phyloP scores from a whole-genome alignment of 2,113 vertebrate genomes.

The Megaceryle torquata region DNA sequence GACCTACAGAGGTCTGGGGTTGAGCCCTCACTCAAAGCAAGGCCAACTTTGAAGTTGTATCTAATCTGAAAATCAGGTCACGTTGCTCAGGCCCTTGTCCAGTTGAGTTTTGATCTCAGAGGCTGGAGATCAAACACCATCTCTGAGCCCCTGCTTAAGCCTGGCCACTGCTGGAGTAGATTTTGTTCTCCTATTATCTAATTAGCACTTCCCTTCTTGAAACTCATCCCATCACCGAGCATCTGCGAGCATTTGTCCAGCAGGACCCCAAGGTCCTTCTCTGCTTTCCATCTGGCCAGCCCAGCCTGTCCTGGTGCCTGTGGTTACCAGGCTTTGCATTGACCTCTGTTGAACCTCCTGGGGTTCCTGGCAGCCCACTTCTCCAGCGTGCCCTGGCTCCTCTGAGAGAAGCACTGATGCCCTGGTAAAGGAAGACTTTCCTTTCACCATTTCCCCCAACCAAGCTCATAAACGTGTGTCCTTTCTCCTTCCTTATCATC shows the following conservation, averaged over 20 bases:
- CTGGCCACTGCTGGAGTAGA: too few relatives aligned
- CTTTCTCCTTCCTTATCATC: neutral
- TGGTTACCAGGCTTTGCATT: too few relatives aligned
- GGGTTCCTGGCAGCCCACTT: neutral
- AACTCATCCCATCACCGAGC: neutral
- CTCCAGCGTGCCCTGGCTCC: accelerated
- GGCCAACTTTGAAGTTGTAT: neutral
- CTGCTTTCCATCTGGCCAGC: neutral
- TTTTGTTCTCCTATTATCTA: neutral
- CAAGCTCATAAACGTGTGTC: accelerated
- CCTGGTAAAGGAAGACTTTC: neutral
- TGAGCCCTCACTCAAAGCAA: neutral
- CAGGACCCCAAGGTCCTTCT: neutral
- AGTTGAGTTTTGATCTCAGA: neutral
- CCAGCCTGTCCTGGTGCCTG: accelerated
- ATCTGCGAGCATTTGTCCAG: accelerated
- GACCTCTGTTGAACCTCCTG: too few relatives aligned
- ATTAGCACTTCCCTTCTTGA: neutral
- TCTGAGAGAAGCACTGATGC: neutral
- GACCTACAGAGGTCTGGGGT: neutral
- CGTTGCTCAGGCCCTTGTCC: neutral
- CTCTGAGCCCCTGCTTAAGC: neutral
- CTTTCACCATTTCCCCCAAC: neutral
- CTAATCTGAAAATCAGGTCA: neutral
- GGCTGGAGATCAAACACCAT: neutral